phyloP scores from a whole-genome alignment of 64 coral and sea anemone genomes.

The Stichodactyla helianthus region DNA sequence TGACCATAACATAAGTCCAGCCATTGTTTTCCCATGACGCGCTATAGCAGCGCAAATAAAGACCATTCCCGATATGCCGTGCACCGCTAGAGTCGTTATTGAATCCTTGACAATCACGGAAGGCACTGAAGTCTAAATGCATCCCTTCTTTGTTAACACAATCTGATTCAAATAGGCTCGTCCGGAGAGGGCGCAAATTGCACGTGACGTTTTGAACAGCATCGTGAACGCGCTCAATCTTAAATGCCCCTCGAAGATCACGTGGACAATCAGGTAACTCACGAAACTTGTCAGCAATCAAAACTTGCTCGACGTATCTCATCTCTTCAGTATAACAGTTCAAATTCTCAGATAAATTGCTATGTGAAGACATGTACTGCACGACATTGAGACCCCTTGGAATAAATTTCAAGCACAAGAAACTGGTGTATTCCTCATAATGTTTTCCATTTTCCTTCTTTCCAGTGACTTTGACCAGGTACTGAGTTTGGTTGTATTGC shows the following conservation, averaged over 20 bases:
- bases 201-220: background rate
- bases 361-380: background rate
- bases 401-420: background rate
- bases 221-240: background rate
- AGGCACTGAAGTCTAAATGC: background rate
- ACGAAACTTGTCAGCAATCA: slow-evolving; percentile 4
- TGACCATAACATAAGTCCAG: background rate
- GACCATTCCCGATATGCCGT: background rate
- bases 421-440: background rate
- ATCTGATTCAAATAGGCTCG: background rate
- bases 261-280: background rate
- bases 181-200: background rate
- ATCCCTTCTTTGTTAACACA: background rate
- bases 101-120: background rate
- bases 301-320: background rate
- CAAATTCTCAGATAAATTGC: background rate
- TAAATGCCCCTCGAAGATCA: slow-evolving; percentile 1
- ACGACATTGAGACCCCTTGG: background rate
- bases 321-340: background rate
- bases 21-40: background rate
- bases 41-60: background rate
- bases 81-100: background rate
- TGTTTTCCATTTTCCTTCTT: background rate
- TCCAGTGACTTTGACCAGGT: background rate
- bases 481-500: background rate